These are phyloP conservation scores for Diadumene lineata DNA, from an alignment of 92 coral and sea anemone genomes.

Conservation along the genomic window DNA sequence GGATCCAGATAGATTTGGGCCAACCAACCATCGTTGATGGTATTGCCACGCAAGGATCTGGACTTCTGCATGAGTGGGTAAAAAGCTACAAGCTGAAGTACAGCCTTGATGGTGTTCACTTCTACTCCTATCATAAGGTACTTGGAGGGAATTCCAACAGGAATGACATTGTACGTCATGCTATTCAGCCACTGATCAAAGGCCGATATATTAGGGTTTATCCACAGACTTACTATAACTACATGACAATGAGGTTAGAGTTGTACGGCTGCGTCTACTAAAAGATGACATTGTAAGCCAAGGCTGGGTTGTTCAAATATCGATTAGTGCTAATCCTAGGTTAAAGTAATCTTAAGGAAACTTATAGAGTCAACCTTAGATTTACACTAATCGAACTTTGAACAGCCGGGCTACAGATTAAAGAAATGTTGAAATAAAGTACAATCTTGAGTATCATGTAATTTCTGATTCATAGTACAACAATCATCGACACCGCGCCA, in stretches of 20 bases:
- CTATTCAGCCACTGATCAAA: conserved; percentile 8
- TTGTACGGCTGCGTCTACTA: conserved; percentile 35
- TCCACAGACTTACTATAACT: neutral
- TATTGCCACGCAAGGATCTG: neutral
- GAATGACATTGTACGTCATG: conserved; percentile 3
- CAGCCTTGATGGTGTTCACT: neutral
- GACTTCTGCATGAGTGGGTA: neutral
- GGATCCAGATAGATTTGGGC: neutral
- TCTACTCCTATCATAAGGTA: conserved; percentile 1
- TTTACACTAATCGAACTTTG: too few relatives aligned
- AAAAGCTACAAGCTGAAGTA: neutral
- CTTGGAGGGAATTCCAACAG: conserved; percentile 11
- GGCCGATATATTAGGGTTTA: conserved; percentile 9
- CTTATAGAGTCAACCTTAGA: too few relatives aligned
- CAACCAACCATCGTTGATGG: neutral
- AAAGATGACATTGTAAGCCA: too few relatives aligned
- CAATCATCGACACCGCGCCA: too few relatives aligned
- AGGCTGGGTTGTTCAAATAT: too few relatives aligned
- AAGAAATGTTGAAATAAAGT: too few relatives aligned
- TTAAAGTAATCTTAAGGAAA: too few relatives aligned
- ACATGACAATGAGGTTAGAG: conserved; percentile 29
- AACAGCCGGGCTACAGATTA: too few relatives aligned
- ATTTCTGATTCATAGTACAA: too few relatives aligned
- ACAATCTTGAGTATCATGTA: too few relatives aligned
- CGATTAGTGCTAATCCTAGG: too few relatives aligned